A percentile compares a stretch with the other conserved stretches of the same genome.
Evolutionary conservation across 1,140 invertebrate genomes (phyloP).

Genomic region (Araneus ventricosus): DNA sequence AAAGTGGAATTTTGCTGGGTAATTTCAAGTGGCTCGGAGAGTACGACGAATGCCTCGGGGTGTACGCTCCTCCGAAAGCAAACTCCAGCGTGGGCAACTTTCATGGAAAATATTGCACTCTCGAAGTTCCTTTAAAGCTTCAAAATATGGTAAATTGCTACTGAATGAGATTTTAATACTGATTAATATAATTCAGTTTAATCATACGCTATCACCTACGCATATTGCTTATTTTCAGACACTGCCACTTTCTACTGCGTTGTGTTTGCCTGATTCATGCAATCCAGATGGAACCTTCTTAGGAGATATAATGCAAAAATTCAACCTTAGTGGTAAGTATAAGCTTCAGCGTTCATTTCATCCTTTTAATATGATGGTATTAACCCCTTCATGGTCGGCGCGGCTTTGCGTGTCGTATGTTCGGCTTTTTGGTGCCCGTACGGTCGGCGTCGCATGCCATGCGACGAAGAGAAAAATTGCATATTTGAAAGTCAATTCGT

Average conservation of each 20-base stretch:
- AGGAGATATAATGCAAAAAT: too few species aligned
- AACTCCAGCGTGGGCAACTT: background rate
- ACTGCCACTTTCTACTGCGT: background rate
- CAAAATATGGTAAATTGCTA: constrained; percentile 14
- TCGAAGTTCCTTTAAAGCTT: background rate
- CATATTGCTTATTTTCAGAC: background rate
- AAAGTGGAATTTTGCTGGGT: constrained; percentile 52
- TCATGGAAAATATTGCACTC: constrained; percentile 44
- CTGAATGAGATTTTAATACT: background rate
- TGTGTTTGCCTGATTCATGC: background rate
- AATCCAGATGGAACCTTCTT: background rate
- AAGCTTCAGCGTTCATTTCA: too few species aligned
- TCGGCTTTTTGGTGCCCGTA: too few species aligned
- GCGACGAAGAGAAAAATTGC: too few species aligned
- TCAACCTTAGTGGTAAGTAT: too few species aligned
- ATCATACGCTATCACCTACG: background rate
- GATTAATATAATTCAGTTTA: background rate
- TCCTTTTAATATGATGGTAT: too few species aligned
- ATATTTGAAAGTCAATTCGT: too few species aligned
- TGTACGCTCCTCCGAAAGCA: constrained; percentile 9
- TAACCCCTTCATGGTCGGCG: too few species aligned
- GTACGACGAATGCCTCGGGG: constrained; percentile 51
- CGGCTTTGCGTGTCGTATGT: too few species aligned
- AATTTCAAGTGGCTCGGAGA: constrained; percentile 58
- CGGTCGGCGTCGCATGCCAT: too few species aligned